These are phyloP conservation scores for Candidula unifasciata DNA, from an alignment of 2,888 invertebrate species.

Conservation along the genomic window DNA sequence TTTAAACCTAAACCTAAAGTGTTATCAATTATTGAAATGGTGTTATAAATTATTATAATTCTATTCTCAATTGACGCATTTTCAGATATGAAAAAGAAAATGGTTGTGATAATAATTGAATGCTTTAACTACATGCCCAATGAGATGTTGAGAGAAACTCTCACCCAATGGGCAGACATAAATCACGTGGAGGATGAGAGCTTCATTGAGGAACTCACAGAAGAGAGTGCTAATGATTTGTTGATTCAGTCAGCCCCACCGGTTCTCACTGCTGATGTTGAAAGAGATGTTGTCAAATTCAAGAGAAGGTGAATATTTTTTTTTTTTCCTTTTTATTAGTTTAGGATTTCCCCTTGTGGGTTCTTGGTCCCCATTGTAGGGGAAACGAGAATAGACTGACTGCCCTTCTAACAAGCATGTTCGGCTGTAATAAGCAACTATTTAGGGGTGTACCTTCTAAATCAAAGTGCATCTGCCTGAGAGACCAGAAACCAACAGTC, in stretches of 20 bases:
- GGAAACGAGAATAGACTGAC: too few relatives aligned
- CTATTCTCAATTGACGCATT: slow-evolving; percentile 22
- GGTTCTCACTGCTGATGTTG: slow-evolving; percentile 76
- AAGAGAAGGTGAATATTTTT: slow-evolving; percentile 42
- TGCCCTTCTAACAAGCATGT: too few relatives aligned
- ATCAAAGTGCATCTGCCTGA: too few relatives aligned
- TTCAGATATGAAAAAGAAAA: slow-evolving; percentile 65
- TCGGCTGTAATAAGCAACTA: too few relatives aligned
- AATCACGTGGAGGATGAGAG: slow-evolving; percentile 27
- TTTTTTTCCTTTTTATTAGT: too few relatives aligned
- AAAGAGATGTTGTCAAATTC: slow-evolving; percentile 43
- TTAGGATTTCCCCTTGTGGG: too few relatives aligned
- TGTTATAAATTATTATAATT: too few relatives aligned
- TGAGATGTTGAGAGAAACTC: slow-evolving; percentile 49
- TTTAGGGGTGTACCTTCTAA: too few relatives aligned
- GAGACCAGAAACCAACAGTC: too few relatives aligned
- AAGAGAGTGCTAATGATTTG: slow-evolving; percentile 89
- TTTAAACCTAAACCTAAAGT: too few relatives aligned
- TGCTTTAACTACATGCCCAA: slow-evolving; percentile 49
- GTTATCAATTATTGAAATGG: too few relatives aligned
- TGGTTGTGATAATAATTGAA: slow-evolving; percentile 63
- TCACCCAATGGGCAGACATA: slow-evolving; percentile 50
- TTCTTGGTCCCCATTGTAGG: too few relatives aligned
- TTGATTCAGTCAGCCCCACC: slow-evolving; percentile 86
- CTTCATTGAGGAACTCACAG: slow-evolving; percentile 83